Percentiles rank a stretch among this genome's conserved stretches.
Evolutionary conservation across 2,888 invertebrate species (phyloP).

Genomic region (Scaptomyza parva): DNA sequence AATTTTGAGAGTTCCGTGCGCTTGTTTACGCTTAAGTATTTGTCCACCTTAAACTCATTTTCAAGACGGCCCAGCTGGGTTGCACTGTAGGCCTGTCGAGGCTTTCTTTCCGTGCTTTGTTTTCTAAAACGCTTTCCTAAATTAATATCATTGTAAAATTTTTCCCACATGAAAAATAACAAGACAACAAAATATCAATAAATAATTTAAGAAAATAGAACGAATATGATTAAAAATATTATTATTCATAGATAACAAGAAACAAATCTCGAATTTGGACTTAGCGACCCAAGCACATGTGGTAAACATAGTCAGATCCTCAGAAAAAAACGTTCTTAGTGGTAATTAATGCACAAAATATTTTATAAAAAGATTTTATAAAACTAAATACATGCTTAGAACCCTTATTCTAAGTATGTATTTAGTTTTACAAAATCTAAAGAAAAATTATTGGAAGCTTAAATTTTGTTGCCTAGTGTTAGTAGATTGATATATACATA

Average conservation of each 20-base stretch:
- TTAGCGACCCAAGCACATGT: too few relatives aligned
- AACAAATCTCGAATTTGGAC: too few relatives aligned
- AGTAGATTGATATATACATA: background rate
- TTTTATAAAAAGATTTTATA: too few relatives aligned
- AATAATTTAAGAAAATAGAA: background rate
- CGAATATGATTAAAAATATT: too few relatives aligned
- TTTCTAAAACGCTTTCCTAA: slow-evolving; percentile 91
- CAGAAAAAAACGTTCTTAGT: too few relatives aligned
- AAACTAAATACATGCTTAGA: too few relatives aligned
- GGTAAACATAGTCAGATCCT: too few relatives aligned
- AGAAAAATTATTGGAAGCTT: background rate
- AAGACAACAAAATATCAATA: background rate
- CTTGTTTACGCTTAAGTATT: slow-evolving; percentile 97
- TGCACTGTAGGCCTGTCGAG: slow-evolving; percentile 97
- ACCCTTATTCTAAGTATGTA: too few relatives aligned
- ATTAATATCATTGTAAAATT: slow-evolving; percentile 8
- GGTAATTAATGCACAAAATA: too few relatives aligned
- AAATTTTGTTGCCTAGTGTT: background rate
- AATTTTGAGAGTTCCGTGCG: slow-evolving; percentile 96
- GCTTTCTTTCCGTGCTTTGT: slow-evolving; percentile 96
- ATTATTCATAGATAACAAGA: too few relatives aligned
- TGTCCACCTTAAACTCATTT: slow-evolving; percentile 97
- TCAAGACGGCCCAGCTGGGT: slow-evolving; percentile 96
- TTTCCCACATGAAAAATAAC: background rate
- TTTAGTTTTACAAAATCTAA: too few relatives aligned